Evolutionary conservation across 2,888 invertebrate species (phyloP).

Genomic region (Timema cristinae): DNA sequence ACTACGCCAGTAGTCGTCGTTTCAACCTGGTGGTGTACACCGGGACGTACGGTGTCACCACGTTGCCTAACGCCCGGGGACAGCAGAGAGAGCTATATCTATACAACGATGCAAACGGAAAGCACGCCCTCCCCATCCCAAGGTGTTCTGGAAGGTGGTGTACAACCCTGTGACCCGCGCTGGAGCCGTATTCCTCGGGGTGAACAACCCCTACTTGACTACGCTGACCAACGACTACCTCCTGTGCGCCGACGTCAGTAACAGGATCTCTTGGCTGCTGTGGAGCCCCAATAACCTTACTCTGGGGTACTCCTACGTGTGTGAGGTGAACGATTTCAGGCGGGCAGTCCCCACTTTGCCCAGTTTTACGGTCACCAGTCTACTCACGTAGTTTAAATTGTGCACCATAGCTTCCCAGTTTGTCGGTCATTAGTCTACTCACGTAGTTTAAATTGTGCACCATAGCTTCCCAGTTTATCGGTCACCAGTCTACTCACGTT

Average conservation of each 20-base stretch:
- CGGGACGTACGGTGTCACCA: constrained; percentile 56
- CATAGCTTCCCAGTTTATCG: too few relatives aligned
- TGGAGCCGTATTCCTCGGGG: constrained; percentile 57
- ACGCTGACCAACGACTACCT: constrained; percentile 39
- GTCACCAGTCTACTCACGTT: too few relatives aligned
- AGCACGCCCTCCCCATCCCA: constrained; percentile 51
- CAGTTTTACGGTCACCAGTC: constrained; percentile 47
- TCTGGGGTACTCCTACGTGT: constrained; percentile 60
- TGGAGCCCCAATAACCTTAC: constrained; percentile 52
- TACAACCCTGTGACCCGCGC: constrained; percentile 49
- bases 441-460: too few relatives aligned
- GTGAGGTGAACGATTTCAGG: constrained; percentile 55
- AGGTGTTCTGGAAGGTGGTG: constrained; percentile 55
- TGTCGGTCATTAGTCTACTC: too few relatives aligned
- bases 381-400: constrained; percentile 35
- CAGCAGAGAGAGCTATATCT: constrained; percentile 36
- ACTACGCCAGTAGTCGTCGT: constrained; percentile 41
- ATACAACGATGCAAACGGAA: constrained; percentile 39
- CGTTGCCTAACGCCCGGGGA: constrained; percentile 46
- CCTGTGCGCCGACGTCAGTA: constrained; percentile 52
- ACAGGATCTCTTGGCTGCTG: constrained; percentile 50
- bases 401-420: too few relatives aligned
- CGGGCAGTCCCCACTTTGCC: constrained; percentile 54
- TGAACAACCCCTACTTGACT: constrained; percentile 57
- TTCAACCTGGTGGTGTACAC: constrained; percentile 47